A percentile compares a stretch with the other conserved stretches of the same genome.
These are phyloP conservation scores for Slavum lentiscoides DNA, from an alignment of 2,888 invertebrate genomes.

Conservation along the genomic window DNA sequence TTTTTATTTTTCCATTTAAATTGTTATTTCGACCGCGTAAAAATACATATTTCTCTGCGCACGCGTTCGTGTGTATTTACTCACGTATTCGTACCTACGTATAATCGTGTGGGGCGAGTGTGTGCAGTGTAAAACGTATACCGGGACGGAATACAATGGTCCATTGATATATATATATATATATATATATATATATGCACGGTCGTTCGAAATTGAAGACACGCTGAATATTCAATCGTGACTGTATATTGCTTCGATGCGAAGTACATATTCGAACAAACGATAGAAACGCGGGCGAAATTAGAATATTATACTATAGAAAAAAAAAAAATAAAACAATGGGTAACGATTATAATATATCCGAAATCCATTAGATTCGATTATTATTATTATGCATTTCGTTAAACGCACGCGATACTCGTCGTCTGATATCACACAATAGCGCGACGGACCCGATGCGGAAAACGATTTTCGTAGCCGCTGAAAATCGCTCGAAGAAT, in stretches of 20 bases:
- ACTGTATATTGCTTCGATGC: background rate
- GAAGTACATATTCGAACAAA: slow-evolving; percentile 23
- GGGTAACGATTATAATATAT: slow-evolving; percentile 43
- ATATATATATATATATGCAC: too few relatives aligned
- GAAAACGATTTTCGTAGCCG: slow-evolving; percentile 19
- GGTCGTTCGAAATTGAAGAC: slow-evolving; percentile 36
- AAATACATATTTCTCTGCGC: too few relatives aligned
- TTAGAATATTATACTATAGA: slow-evolving; percentile 31
- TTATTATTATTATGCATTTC: slow-evolving; percentile 21
- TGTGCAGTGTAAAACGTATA: background rate
- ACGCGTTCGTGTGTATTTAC: too few relatives aligned
- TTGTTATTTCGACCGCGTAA: too few relatives aligned
- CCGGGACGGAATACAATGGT: slow-evolving; percentile 44
- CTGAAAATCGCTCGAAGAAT: background rate
- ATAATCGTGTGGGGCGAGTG: too few relatives aligned
- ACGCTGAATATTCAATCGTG: slow-evolving; percentile 27
- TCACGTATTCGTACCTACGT: too few relatives aligned
- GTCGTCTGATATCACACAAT: slow-evolving; percentile 25
- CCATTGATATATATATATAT: too few relatives aligned
- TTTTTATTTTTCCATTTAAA: too few relatives aligned
- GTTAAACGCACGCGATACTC: slow-evolving; percentile 23
- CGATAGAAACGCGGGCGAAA: slow-evolving; percentile 21
- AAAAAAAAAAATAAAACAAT: slow-evolving; percentile 27
- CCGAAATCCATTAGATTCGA: slow-evolving; percentile 46
- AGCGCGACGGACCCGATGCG: background rate